Base-by-base conservation (phyloP, 2,113 vertebrate genomes). In the Pelmatolapia mariae region DNA sequence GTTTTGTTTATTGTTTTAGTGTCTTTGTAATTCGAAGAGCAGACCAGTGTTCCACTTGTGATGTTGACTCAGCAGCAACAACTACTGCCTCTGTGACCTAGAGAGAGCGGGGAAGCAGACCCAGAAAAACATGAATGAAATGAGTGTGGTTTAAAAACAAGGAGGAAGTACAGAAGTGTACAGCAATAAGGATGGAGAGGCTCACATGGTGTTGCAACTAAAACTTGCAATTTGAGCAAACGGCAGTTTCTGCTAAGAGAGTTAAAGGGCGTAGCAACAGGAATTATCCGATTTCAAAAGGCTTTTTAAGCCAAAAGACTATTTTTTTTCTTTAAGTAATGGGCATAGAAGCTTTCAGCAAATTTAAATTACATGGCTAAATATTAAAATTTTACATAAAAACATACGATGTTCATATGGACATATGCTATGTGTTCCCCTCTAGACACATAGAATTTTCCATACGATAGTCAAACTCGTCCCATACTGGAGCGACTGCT, bases 1-100 rank as follows among this genome's bases (percentile, higher is more conserved):
- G 61, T 68, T 66, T 38, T 66, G 4, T 83, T 16, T 6, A 19
- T 33, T 33, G 10, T 88, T 36, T 81, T 29, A 73, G 63, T 40
- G 80, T 71, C 54, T 91, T 33, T 92, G 82, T 90, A 19, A 71
- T 76, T 87, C 16, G 36, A 50, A 50, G 71, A 33, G 85, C 89
- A 78, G 83, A 80, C 90, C 89, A 89, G 86, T 88, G 87, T 85
- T 92, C 86, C 88, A 91, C 90, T 92, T 93, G 93, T 92, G 91
- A 95, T 92, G 94, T 93, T 96, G 93, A 95, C 92, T 95, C 92
- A 92, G 90, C 94, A 92, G 76, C 89, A 86, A 81, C 83, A 80
- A 50, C 82, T 88, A 57, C 82, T 92, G 86, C 80, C 93, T 89
- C 80, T 89, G 85, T 93, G 89, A 95, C 93, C 92, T 29, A 93